phyloP scores from a whole-genome alignment of 2,888 invertebrate species.

The Sepioteuthis lessoniana region DNA sequence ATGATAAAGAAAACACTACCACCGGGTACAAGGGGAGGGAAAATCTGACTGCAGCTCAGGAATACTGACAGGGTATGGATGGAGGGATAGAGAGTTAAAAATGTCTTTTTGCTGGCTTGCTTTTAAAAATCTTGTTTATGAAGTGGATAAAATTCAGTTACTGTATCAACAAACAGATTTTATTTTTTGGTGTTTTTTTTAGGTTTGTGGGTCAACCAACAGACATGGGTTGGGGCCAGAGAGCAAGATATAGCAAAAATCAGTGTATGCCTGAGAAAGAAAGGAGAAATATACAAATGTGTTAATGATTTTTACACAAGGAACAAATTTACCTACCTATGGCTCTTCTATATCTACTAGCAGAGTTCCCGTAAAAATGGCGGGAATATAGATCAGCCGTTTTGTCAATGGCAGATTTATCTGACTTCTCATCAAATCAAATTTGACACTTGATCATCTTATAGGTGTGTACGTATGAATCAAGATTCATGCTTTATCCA shows the following conservation, averaged over 20 bases:
- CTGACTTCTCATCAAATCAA: no score
- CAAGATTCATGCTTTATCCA: no score
- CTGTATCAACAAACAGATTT: not conserved
- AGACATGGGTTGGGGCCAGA: not conserved
- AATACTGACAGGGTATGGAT: not conserved
- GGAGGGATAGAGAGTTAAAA: not conserved
- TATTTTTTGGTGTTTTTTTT: slow-evolving; percentile 33
- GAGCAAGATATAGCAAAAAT: not conserved
- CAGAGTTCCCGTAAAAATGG: no score
- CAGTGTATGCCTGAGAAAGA: not conserved
- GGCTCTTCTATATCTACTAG: not conserved
- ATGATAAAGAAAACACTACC: not conserved
- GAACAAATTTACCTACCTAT: not conserved
- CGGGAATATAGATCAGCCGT: no score
- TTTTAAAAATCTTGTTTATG: slow-evolving; percentile 23
- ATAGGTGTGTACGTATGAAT: no score
- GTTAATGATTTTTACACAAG: slow-evolving; percentile 4
- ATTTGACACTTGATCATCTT: no score
- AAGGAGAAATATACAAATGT: not conserved
- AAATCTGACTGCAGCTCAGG: not conserved
- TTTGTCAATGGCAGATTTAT: no score
- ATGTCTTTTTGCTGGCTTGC: slow-evolving; percentile 4
- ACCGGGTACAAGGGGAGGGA: not conserved
- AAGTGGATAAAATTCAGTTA: slow-evolving; percentile 33
- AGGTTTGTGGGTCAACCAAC: not conserved